Evolutionary conservation across 1,140 invertebrate genomes (phyloP), one percentile per base, ranked within the genome.

Genomic region (Drosophila orosa): DNA sequence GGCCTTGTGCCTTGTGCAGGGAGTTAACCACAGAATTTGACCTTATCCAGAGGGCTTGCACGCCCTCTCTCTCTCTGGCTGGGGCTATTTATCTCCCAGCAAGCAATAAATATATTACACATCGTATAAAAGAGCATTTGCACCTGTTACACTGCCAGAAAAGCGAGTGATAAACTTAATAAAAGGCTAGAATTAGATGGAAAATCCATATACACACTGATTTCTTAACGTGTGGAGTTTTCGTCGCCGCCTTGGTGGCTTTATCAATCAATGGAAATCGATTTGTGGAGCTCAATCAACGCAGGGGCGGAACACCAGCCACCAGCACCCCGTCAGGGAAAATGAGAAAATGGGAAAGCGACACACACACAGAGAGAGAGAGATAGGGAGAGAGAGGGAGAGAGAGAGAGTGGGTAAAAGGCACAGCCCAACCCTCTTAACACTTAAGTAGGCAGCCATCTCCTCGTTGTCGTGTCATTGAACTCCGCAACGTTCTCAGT

Each of bases 201-300:
- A 15, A 25, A 24, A n/a, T 1, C 7, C 13, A 33, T 8, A 29
- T 8, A 13, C 12, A 13, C 48, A 5, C 27, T 9, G 29, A 24
- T 50, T 25, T 31, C 19, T 40, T 29, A 13, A 22, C 12, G 48
- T n/a, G 24, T 24, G 31, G 37, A 25, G 19, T 44, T 42, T 31
- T 67, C 10, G 31, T 48, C 47, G 47, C 48, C 48, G 42, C 71
- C 52, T 54, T 42, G 33, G 61, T 69, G 75, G 78, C 79, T 78
- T 86, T 82, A 85, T 85, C 82, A 85, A 86, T 86, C 82, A 85
- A 85, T 86, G 82, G 39, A 82, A 85, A 85, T 85, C 83, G 78
- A 85, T 85, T 86, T 82, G 73, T 69, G 58, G 60, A 65, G 72
- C 73, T 65, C 73, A 72, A 84, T 77, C 81, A 79, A 57, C 62